Percentiles rank a stretch among this genome's conserved stretches.
Evolutionary conservation across 2,113 vertebrate genomes (phyloP).

Genomic region (Morone saxatilis): DNA sequence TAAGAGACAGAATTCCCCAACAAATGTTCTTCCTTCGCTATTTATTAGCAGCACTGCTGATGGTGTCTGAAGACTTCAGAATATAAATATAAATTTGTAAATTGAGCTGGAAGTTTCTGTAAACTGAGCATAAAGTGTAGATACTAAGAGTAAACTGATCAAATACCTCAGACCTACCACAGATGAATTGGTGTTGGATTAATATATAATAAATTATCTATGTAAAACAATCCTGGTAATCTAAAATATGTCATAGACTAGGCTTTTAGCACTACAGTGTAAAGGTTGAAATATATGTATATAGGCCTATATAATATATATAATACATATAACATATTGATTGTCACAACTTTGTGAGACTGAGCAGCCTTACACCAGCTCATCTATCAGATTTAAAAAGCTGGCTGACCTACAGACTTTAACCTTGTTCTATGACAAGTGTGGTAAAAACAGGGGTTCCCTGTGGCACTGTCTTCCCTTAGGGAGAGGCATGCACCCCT

Average conservation of each 20-base stretch:
- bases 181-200: neutral
- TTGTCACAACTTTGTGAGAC: neutral
- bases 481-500: conserved; percentile 17
- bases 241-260: neutral
- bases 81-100: neutral
- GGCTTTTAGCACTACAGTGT: neutral
- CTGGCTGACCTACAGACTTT: neutral
- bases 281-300: neutral
- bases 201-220: neutral
- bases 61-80: neutral
- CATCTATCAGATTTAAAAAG: conserved; percentile 7
- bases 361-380: neutral
- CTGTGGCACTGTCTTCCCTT: conserved; percentile 26
- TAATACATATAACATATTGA: neutral
- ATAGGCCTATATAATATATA: neutral
- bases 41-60: neutral
- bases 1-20: neutral
- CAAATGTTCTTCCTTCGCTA: neutral
- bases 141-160: neutral
- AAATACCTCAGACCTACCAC: neutral
- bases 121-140: neutral
- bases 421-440: conserved; percentile 5
- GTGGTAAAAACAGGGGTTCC: neutral
- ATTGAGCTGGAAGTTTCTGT: neutral
- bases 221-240: neutral